phyloP scores from a whole-genome alignment of 2,113 vertebrate species.

The Prolemur simus region DNA sequence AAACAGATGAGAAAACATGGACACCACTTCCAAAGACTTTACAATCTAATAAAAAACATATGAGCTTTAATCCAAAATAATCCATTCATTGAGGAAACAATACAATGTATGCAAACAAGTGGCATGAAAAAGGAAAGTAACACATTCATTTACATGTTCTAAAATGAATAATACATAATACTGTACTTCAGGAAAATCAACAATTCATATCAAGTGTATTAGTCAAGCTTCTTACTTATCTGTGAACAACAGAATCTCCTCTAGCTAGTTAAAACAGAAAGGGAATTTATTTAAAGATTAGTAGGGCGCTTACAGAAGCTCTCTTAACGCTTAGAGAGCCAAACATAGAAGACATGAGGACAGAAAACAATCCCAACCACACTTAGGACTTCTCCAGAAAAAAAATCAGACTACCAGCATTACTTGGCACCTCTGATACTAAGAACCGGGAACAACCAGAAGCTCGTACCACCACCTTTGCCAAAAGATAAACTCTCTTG shows the following conservation, averaged over 20 bases:
- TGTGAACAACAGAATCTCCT: slow-evolving; percentile 43
- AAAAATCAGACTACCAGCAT: neutral
- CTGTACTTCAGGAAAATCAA: slow-evolving; percentile 43
- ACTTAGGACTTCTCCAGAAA: slow-evolving; percentile 15
- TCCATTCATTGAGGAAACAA: slow-evolving; percentile 4
- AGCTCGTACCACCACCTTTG: neutral
- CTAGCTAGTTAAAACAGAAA: slow-evolving; percentile 36
- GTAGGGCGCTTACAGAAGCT: neutral
- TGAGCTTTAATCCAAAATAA: slow-evolving; percentile 14
- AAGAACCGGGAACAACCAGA: neutral
- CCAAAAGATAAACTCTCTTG: neutral
- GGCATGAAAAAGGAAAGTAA: slow-evolving; percentile 29
- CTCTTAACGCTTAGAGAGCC: neutral
- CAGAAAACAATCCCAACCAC: neutral
- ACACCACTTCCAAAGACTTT: neutral
- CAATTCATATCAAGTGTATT: slow-evolving; percentile 15
- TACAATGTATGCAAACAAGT: neutral
- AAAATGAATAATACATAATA: neutral
- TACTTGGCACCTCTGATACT: neutral
- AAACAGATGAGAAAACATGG: slow-evolving; percentile 20
- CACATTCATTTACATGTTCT: slow-evolving; percentile 33
- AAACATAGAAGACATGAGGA: neutral
- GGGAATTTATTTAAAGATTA: slow-evolving; percentile 23
- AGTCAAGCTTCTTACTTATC: neutral
- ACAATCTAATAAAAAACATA: neutral